Evolutionary conservation across 2,797 vertebrate genomes (phyloP), one percentile per base, ranked within the genome.

Genomic region (Aldrovandia affinis): DNA sequence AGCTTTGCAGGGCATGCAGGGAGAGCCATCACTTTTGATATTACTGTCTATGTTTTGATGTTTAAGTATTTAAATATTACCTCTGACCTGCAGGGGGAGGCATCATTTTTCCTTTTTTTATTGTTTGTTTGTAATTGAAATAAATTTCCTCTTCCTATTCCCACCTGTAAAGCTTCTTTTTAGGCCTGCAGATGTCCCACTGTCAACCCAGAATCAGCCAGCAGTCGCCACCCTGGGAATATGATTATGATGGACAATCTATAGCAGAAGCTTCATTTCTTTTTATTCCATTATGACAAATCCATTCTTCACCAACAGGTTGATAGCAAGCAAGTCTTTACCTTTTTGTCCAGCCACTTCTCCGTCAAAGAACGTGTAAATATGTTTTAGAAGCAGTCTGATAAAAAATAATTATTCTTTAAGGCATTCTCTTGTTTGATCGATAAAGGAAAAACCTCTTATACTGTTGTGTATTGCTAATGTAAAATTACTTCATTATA

Each of bases 91-190:
- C n/a, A 42, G 22, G 57, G 39, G 25, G 39, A 44, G 79, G 18
- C 12, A 7, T 55, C 52, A 33, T 42, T 63, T 30, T 65, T 28
- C 10, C 39, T n/a, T 47, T 39, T 30, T 42, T 81, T n/a, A 50
- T 81, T 12, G 42, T 18, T 20, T 57, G 25, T 81, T 68, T 81
- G 59, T 68, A 50, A 81, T 65, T 81, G 10, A 68, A 81, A 63
- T 68, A 65, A 63, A 42, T n/a, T 12, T 70, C n/a, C 20, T 57
- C 39, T 39, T 39, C 79, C 25, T 44, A 75, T 44, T 75, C 39
- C 25, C 20, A 75, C 15, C 39, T 44, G 42, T 42, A 44, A 44
- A 2, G 7, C 20, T 22, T 47, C n/a, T 5, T 44, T 44, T 42
- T n/a, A 25, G 30, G 15, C 3, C 4, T 18, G 15, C 1, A 25